Evolutionary conservation across 1,140 invertebrate species (phyloP).

Genomic region (Cotesia vestalis): DNA sequence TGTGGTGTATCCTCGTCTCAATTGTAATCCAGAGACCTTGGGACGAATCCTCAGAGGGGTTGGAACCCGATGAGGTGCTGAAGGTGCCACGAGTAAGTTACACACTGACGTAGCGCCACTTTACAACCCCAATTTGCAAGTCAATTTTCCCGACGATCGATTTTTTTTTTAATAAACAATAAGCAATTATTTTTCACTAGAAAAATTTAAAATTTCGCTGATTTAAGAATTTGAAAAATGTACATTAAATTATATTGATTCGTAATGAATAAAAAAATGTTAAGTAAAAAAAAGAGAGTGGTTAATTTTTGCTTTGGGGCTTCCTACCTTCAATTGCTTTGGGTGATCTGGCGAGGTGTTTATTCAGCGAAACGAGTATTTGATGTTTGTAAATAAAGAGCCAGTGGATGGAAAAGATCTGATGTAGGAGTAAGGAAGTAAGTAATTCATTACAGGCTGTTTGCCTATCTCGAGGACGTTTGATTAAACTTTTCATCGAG

Average conservation of each 20-base stretch:
- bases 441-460: conserved; percentile 44
- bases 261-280: no score
- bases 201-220: no score
- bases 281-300: no score
- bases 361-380: no score
- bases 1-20: not conserved
- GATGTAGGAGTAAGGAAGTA: conserved; percentile 6
- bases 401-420: conserved; percentile 2
- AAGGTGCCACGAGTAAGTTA: conserved; percentile 10
- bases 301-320: no score
- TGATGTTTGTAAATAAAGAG: conserved; percentile 21
- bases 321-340: no score
- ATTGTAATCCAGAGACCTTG: conserved; percentile 12
- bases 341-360: no score
- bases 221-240: no score
- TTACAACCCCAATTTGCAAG: conserved; percentile 32
- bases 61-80: conserved; percentile 3
- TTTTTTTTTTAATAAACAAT: conserved; percentile 15
- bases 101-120: conserved; percentile 31
- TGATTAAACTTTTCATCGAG: conserved; percentile 32
- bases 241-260: no score
- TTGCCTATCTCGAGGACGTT: conserved; percentile 31
- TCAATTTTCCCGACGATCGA: conserved; percentile 30
- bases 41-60: not conserved
- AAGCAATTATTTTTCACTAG: no score